Evolutionary conservation across 2,113 vertebrate genomes (phyloP), one percentile per base, ranked within the genome.

Genomic region (Alethe diademata): DNA sequence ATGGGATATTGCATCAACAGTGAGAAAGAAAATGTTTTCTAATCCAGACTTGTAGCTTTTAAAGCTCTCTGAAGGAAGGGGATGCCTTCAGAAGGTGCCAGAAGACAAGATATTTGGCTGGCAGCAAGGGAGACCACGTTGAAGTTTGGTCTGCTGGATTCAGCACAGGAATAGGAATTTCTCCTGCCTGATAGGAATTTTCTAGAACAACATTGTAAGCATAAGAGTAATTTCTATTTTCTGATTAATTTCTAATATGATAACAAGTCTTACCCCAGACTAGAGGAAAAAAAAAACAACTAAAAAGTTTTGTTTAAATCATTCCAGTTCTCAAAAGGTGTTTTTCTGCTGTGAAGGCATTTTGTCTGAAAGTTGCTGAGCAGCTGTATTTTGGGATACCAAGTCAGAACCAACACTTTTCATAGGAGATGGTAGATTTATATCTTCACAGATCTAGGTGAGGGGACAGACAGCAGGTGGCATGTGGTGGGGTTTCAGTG

Each of bases 41-140:
- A 56, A 51, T 14, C 22, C 26, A 87, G 29, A 70, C 20, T 29
- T 64, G 14, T 9, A 48, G 12, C 31, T 6, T 64, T 61, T 50
- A 64, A 73, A 47, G 14, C 20, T 54, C 57, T 89, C 35, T 74
- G 76, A 89, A 91, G 19, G 38, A 72, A 80, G 6, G 4, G 16
- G 1, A 50, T 36, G 17, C 47, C 38, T 61, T 54, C 23, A 78
- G 69, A 60, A 70, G 22, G 9, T 69, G 4, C 7, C 54, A 86
- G 33, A 54, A 76, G 26, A 35, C 11, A 43, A 72, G 2, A 19
- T 22, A 69, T 45, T 76, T 53, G 15, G 9, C 6, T 74, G 14
- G 43, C 36, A 29, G 0, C 5, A 22, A 4, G 3, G 1, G 8
- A 5, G 7, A 71, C 4, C 15, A 2, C 0, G 0, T 0, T 70